Base-by-base conservation (phyloP, 2,113 vertebrate species). In the Pica pica region DNA sequence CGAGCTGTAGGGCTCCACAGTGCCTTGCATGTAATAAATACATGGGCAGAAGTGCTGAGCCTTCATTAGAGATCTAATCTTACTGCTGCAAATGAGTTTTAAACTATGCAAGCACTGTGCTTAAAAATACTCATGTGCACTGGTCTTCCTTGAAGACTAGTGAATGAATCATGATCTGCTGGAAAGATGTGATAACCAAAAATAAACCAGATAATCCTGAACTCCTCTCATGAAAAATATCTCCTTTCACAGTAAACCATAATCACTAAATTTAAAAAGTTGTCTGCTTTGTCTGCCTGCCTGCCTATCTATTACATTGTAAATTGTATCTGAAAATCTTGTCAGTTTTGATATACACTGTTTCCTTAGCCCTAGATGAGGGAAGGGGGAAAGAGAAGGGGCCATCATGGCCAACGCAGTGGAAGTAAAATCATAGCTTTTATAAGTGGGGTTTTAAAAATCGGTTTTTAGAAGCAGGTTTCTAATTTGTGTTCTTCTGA, bases 181-280 rank as follows among this genome's bases (percentile, higher is more conserved):
- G 69, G 81, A 79, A 96, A 84, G 70, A 87, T 61, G 55, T 18
- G 46, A 87, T 73, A 87, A 87, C 92, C 61, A 79, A 75, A 97
- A 97, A 85, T 93, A 89, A 95, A 73, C 3, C 37, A 91, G 74
- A 96, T 89, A 91, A 94, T 91, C 89, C 81, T 75, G 21, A 94
- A 42, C n/a, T 82, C 19, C 12, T 61, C 50, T 86, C 42, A 31
- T 28, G 30, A 92, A 77, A 94, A 83, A 9, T 46, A 80, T 3
- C 68, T 90, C 16, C 20, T 91, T 83, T 85, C 37, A 41, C 37
- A 65, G 46, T 79, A 75, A 92, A 79, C 21, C 22, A 14, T 41
- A 23, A n/a, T 61, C 33, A 35, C 33, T 77, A 74, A 77, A 86
- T 88, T 74, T n/a, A 50, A 93, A 22, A 84, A 50, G 20, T 63